Evolutionary conservation across 2,797 vertebrate genomes (phyloP).

Genomic region (Rhyacichthys aspro): DNA sequence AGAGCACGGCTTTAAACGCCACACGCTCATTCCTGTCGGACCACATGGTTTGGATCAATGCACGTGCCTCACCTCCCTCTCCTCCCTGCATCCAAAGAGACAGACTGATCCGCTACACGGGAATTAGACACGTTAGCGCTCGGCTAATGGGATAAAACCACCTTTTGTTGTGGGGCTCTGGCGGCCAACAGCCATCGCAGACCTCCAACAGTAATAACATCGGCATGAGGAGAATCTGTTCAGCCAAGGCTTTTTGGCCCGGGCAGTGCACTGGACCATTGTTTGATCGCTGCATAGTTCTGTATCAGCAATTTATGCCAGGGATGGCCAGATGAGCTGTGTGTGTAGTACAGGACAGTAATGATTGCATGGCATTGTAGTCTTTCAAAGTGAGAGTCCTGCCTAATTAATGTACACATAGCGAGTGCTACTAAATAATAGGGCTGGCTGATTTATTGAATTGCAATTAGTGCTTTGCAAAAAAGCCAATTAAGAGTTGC

Average conservation of each 20-base stretch:
- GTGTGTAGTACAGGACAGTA: not conserved
- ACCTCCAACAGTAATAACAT: slow-evolving; percentile 61
- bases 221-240: slow-evolving; percentile 59
- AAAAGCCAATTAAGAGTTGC: no score
- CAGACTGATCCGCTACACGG: slow-evolving; percentile 18
- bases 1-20: slow-evolving; percentile 11
- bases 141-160: slow-evolving; percentile 56
- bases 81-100: slow-evolving; percentile 17
- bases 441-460: no score
- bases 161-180: slow-evolving; percentile 59
- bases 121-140: slow-evolving; percentile 49
- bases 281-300: slow-evolving; percentile 53
- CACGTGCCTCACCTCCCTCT: slow-evolving; percentile 4
- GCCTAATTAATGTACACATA: no score
- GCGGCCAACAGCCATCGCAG: slow-evolving; percentile 30
- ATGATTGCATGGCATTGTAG: no score
- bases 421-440: no score
- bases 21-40: not conserved
- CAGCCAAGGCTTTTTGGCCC: slow-evolving; percentile 47
- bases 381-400: no score
- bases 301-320: slow-evolving; percentile 54
- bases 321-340: slow-evolving; percentile 24
- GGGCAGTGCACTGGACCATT: slow-evolving; percentile 35
- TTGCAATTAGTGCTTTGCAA: no score
- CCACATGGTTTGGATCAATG: slow-evolving; percentile 12